Evolutionary conservation across 2,113 vertebrate species (phyloP), one percentile per base, ranked within the genome.

Genomic region (Pseudolaguvia tuberculata): DNA sequence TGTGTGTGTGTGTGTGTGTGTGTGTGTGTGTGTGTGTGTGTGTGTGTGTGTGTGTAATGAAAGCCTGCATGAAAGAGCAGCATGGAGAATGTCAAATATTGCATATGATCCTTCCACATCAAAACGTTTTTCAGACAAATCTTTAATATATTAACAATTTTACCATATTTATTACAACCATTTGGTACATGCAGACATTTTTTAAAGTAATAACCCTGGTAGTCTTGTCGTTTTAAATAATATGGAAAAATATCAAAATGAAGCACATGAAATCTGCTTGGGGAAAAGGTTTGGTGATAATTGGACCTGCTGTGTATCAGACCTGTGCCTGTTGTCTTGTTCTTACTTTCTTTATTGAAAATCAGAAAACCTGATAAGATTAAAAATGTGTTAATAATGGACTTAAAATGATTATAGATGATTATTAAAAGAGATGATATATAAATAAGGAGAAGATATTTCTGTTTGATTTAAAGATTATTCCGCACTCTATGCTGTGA

Each of bases 401-500:
- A 83, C 81, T 86, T 72, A 6, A 77, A 87, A 80, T 42, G 39
- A 42, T 42, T 42, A 42, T 83, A 87, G 69, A 86, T 82, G 71
- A 85, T 83, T 83, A 87, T 82, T 75, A 85, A 85, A 82, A 82
- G 57, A n/a, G 15, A 87, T 88, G 84, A 82, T 83, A 85, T 87
- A 83, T 82, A 82, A 88, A 87, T 87, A 86, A 88, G 86, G 84
- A 90, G 86, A 90, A 89, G 86, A 89, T 91, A 87, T 89, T 90
- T 90, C 86, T 90, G 88, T 91, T 90, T 89, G 86, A 84, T 90
- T 91, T 92, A 89, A 88, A 89, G 85, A 85, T 88, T 90, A 90
- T 89, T 90, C 88, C 87, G 89, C 87, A 89, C 89, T 90, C 88
- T 92, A 90, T 90, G 89, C 89, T 91, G 91, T 90, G 88, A 90